These are phyloP conservation scores for Synanceia verrucosa DNA, from an alignment of 2,797 vertebrate species.

Conservation along the genomic window DNA sequence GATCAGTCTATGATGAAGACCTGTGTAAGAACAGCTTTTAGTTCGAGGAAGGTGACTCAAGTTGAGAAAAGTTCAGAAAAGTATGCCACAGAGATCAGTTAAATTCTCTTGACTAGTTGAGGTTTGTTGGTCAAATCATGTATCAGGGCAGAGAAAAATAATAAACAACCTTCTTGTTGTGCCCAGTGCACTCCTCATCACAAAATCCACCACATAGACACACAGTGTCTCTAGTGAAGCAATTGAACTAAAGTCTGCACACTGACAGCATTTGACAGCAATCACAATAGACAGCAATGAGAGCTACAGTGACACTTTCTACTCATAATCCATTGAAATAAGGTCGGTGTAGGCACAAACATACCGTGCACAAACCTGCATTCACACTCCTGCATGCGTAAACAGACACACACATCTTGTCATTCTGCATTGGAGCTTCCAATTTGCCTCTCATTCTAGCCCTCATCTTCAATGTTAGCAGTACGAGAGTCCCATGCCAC, in stretches of 20 bases:
- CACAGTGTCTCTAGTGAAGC: conserved; percentile 11
- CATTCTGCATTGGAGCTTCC: conserved; percentile 52
- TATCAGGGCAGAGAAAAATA: not conserved
- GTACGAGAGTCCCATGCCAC: conserved; percentile 60
- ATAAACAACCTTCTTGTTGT: conserved; percentile 12
- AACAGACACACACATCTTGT: conserved; percentile 24
- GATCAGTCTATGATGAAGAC: no score
- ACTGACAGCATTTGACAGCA: conserved; percentile 43
- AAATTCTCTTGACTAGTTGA: not conserved
- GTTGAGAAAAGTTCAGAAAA: not conserved
- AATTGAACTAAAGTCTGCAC: conserved; percentile 15
- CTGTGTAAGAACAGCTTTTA: not conserved
- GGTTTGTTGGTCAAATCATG: conserved; percentile 73
- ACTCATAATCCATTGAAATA: conserved; percentile 35
- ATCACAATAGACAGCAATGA: conserved; percentile 40
- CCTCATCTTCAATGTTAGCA: conserved; percentile 65
- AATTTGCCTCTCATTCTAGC: conserved; percentile 58
- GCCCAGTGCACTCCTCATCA: conserved; percentile 5
- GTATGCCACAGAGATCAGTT: not conserved
- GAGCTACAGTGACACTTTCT: conserved; percentile 26
- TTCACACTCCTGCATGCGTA: not conserved
- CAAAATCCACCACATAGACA: conserved; percentile 17
- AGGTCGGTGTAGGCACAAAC: conserved; percentile 18
- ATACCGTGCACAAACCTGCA: conserved; percentile 20
- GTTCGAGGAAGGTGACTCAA: not conserved